These are phyloP conservation scores for Eubasilissa regina DNA, from an alignment of 1,140 invertebrate genomes.

Conservation along the genomic window DNA sequence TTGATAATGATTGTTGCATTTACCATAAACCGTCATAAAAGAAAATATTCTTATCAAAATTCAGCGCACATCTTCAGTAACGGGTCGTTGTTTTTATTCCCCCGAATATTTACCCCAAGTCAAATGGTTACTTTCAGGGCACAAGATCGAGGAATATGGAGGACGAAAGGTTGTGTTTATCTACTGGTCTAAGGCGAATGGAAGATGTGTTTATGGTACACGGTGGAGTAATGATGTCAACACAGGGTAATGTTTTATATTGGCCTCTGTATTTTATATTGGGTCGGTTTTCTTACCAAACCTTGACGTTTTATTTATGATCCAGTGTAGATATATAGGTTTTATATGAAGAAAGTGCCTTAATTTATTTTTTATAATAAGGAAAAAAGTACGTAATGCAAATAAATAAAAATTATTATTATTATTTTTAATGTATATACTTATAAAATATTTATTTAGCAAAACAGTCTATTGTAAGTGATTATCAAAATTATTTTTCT, in stretches of 20 bases:
- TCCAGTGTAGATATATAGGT: no score
- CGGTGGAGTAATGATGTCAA: constrained; percentile 51
- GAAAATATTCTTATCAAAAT: constrained; percentile 20
- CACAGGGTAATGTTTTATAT: constrained; percentile 41
- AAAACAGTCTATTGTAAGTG: no score
- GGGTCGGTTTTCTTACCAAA: no score
- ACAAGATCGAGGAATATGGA: background rate
- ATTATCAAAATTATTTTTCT: no score
- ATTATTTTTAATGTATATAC: no score
- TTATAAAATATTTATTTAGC: no score
- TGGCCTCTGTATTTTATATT: background rate
- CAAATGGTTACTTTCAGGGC: background rate
- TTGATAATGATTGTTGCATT: no score
- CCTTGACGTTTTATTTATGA: no score
- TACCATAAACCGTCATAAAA: background rate
- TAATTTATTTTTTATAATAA: no score
- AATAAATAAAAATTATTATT: no score
- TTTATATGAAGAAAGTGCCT: no score
- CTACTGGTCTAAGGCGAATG: constrained; percentile 6
- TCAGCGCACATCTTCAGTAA: background rate
- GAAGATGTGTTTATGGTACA: constrained; percentile 51
- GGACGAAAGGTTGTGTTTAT: background rate
- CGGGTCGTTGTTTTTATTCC: constrained; percentile 11
- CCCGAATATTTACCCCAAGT: background rate
- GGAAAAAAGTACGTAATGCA: no score